Base-by-base conservation (phyloP, 2,113 vertebrate genomes). In the Rana temporaria region DNA sequence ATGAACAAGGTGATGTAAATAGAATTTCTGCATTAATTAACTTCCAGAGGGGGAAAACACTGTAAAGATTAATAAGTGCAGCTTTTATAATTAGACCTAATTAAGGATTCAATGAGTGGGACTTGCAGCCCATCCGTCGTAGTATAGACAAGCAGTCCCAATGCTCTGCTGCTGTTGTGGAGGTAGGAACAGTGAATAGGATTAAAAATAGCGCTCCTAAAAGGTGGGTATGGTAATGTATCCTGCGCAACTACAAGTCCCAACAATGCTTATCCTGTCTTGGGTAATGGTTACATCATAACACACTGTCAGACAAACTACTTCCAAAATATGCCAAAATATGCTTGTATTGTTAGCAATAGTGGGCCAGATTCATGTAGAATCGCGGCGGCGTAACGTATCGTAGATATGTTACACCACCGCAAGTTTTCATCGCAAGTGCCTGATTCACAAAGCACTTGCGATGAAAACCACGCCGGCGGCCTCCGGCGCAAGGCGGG, bases 51-150 rank as follows among this genome's bases (percentile, higher is more conserved):
- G 80, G 80, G 20, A 24, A 42, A 38, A 75, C 64, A 82, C 71
- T 67, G 80, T 82, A 63, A 82, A 67, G 62, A 82, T 82, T 82
- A 82, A 82, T 82, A 82, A 82, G 80, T 75, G 62, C 71, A 82
- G 80, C 80, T 75, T 82, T 82, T 82, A 48, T 75, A 82, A 82
- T 82, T 82, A 82, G 80, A 82, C 62, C 62, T 82, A 82, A 82
- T 82, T 82, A 82, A 68, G 70, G 53, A 82, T 82, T 75, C 80
- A 67, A 64, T 52, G 42, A 26, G 62, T 67, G 80, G 70, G 80
- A 66, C 48, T 67, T n/a, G 62, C 63, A 66, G 30, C 30, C 48
- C 63, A 82, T 82, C 80, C 80, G 67, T 82, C 53, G 53, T 71
- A 75, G 30, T 30, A 38, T 66, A 71, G 80, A 75, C 80, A 82